A percentile compares a stretch with the other conserved stretches of the same genome.
phyloP scores from a whole-genome alignment of 2,113 vertebrate genomes.

The Sinosuthora webbiana region DNA sequence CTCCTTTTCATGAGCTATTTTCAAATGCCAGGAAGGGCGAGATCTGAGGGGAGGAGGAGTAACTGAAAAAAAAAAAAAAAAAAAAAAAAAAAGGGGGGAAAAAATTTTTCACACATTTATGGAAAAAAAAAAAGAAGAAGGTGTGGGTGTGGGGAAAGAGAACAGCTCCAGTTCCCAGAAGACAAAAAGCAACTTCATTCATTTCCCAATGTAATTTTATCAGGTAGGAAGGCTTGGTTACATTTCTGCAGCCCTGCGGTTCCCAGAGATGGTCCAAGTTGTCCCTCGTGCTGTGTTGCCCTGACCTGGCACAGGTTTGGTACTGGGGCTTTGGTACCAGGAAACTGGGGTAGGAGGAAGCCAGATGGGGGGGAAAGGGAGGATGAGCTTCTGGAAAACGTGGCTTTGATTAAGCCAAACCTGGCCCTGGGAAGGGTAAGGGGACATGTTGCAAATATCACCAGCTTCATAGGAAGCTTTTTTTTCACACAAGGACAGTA shows the following conservation, averaged over 20 bases:
- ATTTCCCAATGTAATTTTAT: neutral
- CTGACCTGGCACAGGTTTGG: neutral
- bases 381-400: neutral
- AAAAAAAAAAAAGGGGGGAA: neutral
- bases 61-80: neutral
- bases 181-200: slow-evolving; percentile 39
- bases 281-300: neutral
- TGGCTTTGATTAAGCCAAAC: neutral
- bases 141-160: slow-evolving; percentile 28
- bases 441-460: neutral
- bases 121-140: neutral
- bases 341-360: neutral
- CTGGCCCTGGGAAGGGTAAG: neutral
- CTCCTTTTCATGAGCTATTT: slow-evolving; percentile 46
- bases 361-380: neutral
- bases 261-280: neutral
- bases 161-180: slow-evolving; percentile 1
- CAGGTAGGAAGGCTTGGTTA: neutral
- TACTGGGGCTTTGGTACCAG: neutral
- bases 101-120: slow-evolving; percentile 48
- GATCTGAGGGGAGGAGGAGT: slow-evolving; percentile 45
- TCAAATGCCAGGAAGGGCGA: slow-evolving; percentile 47
- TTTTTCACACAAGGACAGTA: neutral
- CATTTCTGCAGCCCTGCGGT: neutral
- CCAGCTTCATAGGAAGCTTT: neutral